These are phyloP conservation scores for Coelopa pilipes DNA, from an alignment of 2,888 invertebrate genomes.

Conservation along the genomic window DNA sequence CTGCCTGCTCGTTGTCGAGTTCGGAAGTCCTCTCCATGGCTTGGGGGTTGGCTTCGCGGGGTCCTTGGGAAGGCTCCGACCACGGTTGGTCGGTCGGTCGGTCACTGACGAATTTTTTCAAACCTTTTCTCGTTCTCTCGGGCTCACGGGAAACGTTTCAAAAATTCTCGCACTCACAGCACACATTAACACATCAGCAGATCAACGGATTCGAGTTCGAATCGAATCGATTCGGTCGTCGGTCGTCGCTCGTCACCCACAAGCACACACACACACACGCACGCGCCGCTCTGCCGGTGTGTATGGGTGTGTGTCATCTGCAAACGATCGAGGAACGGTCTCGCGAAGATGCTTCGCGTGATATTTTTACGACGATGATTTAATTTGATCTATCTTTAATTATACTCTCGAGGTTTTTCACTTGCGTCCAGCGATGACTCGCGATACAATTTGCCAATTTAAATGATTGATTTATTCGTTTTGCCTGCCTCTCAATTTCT, in stretches of 20 bases:
- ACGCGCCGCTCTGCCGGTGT: background rate
- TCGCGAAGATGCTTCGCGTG: constrained; percentile 23
- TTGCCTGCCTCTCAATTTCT: no score
- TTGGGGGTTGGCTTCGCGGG: background rate
- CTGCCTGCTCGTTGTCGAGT: constrained; percentile 40
- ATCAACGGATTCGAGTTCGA: no score
- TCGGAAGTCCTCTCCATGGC: constrained; percentile 44
- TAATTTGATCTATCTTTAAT: constrained; percentile 25
- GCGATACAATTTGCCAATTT: no score
- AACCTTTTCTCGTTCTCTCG: no score
- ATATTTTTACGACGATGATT: constrained; percentile 35
- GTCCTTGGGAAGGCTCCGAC: background rate
- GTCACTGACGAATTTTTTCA: constrained; percentile 12
- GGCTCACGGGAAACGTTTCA: background rate
- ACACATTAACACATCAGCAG: constrained; percentile 21
- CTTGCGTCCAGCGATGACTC: no score
- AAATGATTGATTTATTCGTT: no score
- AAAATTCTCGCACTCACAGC: constrained; percentile 24
- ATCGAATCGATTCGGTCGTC: constrained; percentile 2
- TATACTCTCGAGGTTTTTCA: background rate
- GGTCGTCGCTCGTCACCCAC: no score
- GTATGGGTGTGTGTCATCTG: background rate
- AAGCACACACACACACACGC: constrained; percentile 27
- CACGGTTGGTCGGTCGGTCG: background rate
- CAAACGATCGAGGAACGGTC: constrained; percentile 8